Base-by-base conservation (phyloP, 2,113 vertebrate species). In the Protobothrops flavoviridis region DNA sequence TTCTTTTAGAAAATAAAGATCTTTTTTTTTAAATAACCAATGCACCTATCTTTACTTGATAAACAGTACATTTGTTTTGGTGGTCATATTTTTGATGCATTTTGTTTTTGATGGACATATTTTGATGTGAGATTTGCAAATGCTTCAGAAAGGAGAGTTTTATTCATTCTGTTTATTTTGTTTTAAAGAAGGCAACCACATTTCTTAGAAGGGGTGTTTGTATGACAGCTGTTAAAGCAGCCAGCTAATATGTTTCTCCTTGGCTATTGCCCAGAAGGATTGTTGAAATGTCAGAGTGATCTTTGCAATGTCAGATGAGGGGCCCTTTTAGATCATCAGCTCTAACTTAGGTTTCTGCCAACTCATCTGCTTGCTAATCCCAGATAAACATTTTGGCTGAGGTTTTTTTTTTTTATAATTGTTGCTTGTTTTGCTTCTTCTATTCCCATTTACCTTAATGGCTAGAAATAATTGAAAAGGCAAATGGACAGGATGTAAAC, bases 141-240 rank as follows among this genome's bases (percentile, higher is more conserved):
- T 57, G 29, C 43, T 93, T 90, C 85, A 92, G 92, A 93, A 95
- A 96, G 91, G 91, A 94, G 55, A 39, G 90, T 45, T 92, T 89
- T 96, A 52, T 93, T 13, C 45, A 20, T 90, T 90, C 88, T 96
- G 52, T 95, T 94, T 96, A 89, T 96, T 95, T 95, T 92, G 4
- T 97, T 96, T 94, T 90, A 94, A 95, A 0, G 24, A 93, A n/a
- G 91, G 91, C 61, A 17, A 90, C 8, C 88, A 91, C 29, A 74
- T 87, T 10, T 0, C 43, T 56, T 52, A 91, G 89, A 90, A 93
- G 74, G 91, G 81, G 39, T 85, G 87, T 52, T 94, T 92, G 45
- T 13, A 1, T 64, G 88, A 90, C 93, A 74, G 50, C 39, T 91
- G 93, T 26, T 33, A 90, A 87, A 94, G 91, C 91, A 64, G 3